phyloP scores from a whole-genome alignment of 2,797 vertebrate species.

The Acomys russatus region DNA sequence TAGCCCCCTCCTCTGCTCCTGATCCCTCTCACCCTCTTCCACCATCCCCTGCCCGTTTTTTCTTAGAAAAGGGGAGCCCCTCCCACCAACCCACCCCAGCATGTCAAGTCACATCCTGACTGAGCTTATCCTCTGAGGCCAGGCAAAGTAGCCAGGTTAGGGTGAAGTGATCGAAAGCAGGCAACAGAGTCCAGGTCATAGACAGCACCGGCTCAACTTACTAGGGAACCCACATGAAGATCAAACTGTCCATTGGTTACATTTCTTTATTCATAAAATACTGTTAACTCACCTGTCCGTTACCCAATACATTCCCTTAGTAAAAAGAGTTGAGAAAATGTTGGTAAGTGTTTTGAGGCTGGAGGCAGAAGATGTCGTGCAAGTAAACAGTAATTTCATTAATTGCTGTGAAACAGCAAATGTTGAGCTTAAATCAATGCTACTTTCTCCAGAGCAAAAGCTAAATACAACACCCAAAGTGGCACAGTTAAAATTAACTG shows the following conservation, averaged over 20 bases:
- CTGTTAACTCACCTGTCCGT: not conserved
- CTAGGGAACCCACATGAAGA: too few relatives aligned
- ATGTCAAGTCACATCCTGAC: too few relatives aligned
- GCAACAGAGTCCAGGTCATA: too few relatives aligned
- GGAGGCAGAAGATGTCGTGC: constrained; percentile 72
- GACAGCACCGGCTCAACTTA: too few relatives aligned
- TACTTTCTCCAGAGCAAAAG: constrained; percentile 83
- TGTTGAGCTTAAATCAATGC: constrained; percentile 79
- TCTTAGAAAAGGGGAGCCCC: too few relatives aligned
- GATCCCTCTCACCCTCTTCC: too few relatives aligned
- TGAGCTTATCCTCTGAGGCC: too few relatives aligned
- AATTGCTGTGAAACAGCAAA: constrained; percentile 85
- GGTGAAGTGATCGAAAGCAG: too few relatives aligned
- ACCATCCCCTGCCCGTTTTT: too few relatives aligned
- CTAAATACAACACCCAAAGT: constrained; percentile 73
- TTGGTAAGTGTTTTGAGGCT: constrained; percentile 54
- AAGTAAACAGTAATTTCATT: constrained; percentile 84
- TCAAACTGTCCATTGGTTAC: not conserved
- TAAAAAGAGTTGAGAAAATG: constrained; percentile 49
- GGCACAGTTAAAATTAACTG: constrained; percentile 85
- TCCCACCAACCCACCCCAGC: too few relatives aligned
- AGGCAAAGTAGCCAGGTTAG: too few relatives aligned
- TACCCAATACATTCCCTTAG: not conserved
- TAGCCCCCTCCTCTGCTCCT: too few relatives aligned
- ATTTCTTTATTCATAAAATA: not conserved